Evolutionary conservation across 37 sponge, comb jelly and placozoan genomes (phyloP).

Genomic region (Hormiphora californensis): DNA sequence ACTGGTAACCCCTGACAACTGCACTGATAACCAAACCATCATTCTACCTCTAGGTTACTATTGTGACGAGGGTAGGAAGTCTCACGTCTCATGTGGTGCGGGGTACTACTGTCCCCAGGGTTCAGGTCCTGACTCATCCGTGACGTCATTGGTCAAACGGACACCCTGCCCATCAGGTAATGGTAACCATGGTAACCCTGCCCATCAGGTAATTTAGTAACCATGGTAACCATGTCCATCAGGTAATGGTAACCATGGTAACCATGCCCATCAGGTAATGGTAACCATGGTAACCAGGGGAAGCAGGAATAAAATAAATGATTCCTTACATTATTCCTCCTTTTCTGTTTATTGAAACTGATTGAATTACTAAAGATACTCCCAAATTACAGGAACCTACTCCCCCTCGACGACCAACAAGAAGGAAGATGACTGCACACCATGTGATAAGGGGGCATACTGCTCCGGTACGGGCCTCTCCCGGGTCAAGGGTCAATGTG

Average conservation of each 20-base stretch:
- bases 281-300: no score
- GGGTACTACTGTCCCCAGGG: constrained; percentile 60
- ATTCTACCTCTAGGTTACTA: no score
- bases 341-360: neutral
- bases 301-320: no score
- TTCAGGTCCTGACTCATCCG: neutral
- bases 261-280: no score
- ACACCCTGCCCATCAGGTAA: constrained; percentile 11
- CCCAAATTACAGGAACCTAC: constrained; percentile 54
- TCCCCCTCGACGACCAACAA: neutral
- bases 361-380: neutral
- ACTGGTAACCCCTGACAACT: no score
- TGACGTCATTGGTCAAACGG: neutral
- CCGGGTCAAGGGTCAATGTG: constrained; percentile 47
- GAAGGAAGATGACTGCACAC: neutral
- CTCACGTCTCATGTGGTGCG: neutral
- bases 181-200: no score
- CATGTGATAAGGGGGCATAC: constrained; percentile 56
- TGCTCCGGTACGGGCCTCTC: neutral
- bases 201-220: no score
- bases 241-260: no score
- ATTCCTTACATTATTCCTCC: no score
- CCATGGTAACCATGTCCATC: constrained; percentile 50
- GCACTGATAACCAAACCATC: no score
- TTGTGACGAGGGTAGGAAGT: constrained; percentile 8